phyloP scores from a whole-genome alignment of 2,888 invertebrate species.

The Tipula unca region DNA sequence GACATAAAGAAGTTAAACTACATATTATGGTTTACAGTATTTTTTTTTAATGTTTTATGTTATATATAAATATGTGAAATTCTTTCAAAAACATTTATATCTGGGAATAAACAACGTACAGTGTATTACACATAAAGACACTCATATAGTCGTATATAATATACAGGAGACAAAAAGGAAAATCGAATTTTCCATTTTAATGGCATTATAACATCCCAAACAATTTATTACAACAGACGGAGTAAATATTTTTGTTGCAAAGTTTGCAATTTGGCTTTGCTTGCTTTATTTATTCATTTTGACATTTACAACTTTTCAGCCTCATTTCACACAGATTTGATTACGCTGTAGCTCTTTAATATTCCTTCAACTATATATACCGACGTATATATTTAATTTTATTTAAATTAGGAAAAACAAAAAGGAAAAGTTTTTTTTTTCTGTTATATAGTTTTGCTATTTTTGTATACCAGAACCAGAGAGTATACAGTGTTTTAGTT shows the following conservation, averaged over 20 bases:
- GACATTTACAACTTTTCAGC: constrained; percentile 8
- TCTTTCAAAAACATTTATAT: neutral
- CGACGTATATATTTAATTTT: no score
- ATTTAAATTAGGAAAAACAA: neutral
- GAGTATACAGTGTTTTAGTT: neutral
- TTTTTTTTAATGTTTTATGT: neutral
- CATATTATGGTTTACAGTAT: neutral
- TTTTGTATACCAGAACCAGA: neutral
- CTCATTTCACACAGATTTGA: constrained; percentile 8
- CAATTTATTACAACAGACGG: neutral
- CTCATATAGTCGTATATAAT: neutral
- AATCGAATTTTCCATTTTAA: neutral
- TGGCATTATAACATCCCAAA: neutral
- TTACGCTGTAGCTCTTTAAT: neutral
- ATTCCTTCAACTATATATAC: neutral
- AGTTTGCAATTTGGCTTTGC: neutral
- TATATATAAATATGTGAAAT: neutral
- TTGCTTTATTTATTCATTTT: neutral
- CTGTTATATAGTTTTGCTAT: neutral
- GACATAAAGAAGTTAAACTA: neutral
- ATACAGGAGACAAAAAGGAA: neutral
- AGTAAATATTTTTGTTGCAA: neutral
- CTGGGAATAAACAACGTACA: neutral
- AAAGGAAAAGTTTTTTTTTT: neutral
- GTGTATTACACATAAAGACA: neutral